Evolutionary conservation across 1,140 invertebrate species (phyloP).

Genomic region (Drosophila sp.): DNA sequence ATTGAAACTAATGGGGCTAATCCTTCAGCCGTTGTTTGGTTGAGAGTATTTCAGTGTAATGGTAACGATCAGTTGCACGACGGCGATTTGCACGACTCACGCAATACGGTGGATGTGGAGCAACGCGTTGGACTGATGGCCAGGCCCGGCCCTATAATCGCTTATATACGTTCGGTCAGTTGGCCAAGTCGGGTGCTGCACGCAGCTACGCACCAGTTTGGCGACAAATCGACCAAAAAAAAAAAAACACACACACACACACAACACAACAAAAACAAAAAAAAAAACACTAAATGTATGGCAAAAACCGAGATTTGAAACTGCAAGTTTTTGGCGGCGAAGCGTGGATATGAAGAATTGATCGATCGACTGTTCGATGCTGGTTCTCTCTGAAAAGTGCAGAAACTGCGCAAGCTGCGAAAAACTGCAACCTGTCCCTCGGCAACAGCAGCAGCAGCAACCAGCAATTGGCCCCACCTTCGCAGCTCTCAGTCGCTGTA

Average conservation of each 20-base stretch:
- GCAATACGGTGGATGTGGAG: constrained; percentile 70
- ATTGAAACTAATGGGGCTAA: constrained; percentile 1
- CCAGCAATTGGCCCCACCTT: constrained; percentile 68
- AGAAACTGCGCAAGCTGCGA: constrained; percentile 16
- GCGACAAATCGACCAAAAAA: constrained; percentile 66
- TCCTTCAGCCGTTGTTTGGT: constrained; percentile 24
- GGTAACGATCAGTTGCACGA: constrained; percentile 34
- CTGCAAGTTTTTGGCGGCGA: constrained; percentile 52
- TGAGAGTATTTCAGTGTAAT: constrained; percentile 14
- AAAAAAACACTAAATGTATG: constrained; percentile 36
- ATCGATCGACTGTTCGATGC: constrained; percentile 53
- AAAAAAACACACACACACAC: constrained; percentile 14
- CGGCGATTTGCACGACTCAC: constrained; percentile 41
- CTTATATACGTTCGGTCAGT: constrained; percentile 83
- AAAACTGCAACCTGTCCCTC: constrained; percentile 59
- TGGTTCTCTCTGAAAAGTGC: constrained; percentile 47
- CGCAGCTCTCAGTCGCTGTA: constrained; percentile 47
- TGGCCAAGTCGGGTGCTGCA: constrained; percentile 54
- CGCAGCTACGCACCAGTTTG: constrained; percentile 81
- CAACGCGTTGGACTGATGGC: constrained; percentile 83
- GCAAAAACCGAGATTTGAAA: constrained; percentile 38
- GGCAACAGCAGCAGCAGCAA: not conserved
- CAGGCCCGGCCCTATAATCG: constrained; percentile 82
- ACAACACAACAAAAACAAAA: constrained; percentile 7
- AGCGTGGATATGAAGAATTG: constrained; percentile 71